A percentile compares a stretch with the other conserved stretches of the same genome.
Conservation (phyloP, 1,140 invertebrate species). For the Lutraria rhynchaena region DNA sequence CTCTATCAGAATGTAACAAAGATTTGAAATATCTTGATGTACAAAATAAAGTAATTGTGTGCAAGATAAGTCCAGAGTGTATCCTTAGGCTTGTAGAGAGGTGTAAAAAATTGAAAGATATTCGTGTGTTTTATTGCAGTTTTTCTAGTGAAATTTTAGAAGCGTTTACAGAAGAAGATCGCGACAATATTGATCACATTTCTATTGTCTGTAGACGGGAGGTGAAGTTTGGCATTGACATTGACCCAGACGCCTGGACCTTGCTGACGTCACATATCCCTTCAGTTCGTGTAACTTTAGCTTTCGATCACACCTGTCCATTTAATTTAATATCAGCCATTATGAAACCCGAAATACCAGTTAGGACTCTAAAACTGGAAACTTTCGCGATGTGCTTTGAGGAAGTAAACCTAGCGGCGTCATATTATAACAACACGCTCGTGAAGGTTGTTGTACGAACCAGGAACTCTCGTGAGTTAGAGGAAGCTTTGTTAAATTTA, state of each 20-base stretch:
- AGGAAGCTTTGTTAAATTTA: slow-evolving; percentile 65
- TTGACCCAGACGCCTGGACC: slow-evolving; percentile 69
- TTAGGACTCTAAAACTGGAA: slow-evolving; percentile 69
- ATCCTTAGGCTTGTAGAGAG: slow-evolving; percentile 64
- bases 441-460: slow-evolving; percentile 71
- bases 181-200: slow-evolving; percentile 61
- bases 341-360: slow-evolving; percentile 75
- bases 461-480: slow-evolving; percentile 62
- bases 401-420: slow-evolving; percentile 69
- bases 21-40: slow-evolving; percentile 72
- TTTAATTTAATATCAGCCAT: slow-evolving; percentile 68
- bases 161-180: slow-evolving; percentile 59
- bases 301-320: slow-evolving; percentile 76
- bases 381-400: slow-evolving; percentile 74
- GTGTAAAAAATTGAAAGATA: slow-evolving; percentile 67
- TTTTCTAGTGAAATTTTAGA: slow-evolving; percentile 71
- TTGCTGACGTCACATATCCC: slow-evolving; percentile 59
- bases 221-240: slow-evolving; percentile 70
- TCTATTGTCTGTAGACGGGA: slow-evolving; percentile 71
- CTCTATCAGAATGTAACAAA: slow-evolving; percentile 67
- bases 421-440: slow-evolving; percentile 67
- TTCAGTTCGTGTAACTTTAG: slow-evolving; percentile 67
- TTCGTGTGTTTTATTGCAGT: slow-evolving; percentile 71
- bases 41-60: slow-evolving; percentile 72
- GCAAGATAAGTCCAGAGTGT: slow-evolving; percentile 68